phyloP scores from a whole-genome alignment of 2,888 invertebrate genomes.

The Diarsia rubi region DNA sequence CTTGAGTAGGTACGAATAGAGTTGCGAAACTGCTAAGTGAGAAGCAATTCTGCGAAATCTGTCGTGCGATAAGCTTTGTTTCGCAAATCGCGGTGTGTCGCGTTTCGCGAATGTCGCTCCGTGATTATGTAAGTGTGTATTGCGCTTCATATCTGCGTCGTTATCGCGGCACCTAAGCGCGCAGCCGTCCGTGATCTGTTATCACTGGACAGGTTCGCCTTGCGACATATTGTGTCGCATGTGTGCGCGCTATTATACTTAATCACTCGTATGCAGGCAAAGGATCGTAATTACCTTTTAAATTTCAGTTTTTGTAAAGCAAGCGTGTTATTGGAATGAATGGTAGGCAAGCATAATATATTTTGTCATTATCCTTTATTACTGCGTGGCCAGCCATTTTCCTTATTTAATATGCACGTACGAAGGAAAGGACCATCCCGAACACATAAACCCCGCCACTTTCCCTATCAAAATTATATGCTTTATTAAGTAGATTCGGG shows the following conservation, averaged over 20 bases:
- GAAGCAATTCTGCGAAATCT: constrained; percentile 33
- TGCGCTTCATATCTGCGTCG: constrained; percentile 62
- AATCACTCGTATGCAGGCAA: constrained; percentile 66
- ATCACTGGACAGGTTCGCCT: constrained; percentile 79
- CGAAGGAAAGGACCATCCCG: constrained; percentile 28
- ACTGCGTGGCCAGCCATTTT: constrained; percentile 23
- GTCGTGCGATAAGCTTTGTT: constrained; percentile 53
- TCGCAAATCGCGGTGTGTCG: constrained; percentile 56
- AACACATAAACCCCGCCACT: constrained; percentile 42
- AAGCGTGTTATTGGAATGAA: constrained; percentile 37
- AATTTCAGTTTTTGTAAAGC: constrained; percentile 40
- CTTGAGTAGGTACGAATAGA: constrained; percentile 6
- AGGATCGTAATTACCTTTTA: constrained; percentile 46
- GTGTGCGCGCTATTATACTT: constrained; percentile 70
- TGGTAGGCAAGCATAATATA: constrained; percentile 22
- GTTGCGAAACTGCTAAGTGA: constrained; percentile 33
- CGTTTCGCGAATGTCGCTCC: constrained; percentile 62
- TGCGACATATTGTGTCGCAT: constrained; percentile 77
- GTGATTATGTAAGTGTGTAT: constrained; percentile 68
- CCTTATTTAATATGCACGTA: constrained; percentile 39
- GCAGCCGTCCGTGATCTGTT: constrained; percentile 77
- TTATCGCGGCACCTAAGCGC: constrained; percentile 70
- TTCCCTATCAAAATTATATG: constrained; percentile 65
- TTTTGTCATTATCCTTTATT: constrained; percentile 37
- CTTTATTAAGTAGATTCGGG: constrained; percentile 59